Base-by-base conservation (phyloP, 1,140 invertebrate species). In the Trypoxylus dichotomus region DNA sequence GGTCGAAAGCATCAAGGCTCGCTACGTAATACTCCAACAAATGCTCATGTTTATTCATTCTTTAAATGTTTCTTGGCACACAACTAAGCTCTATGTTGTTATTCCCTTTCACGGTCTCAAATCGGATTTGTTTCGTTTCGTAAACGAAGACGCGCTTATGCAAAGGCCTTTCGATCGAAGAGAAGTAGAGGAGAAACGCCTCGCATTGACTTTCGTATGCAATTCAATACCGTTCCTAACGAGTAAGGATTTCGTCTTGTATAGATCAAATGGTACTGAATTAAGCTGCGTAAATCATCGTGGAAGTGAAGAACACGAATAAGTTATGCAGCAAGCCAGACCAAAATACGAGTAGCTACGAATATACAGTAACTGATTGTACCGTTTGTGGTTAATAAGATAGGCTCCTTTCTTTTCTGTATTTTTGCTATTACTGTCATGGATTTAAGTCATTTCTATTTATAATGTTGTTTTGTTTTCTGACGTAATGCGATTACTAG, bases 11-110 rank as follows among this genome's bases (percentile, higher is more conserved):
- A 63, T 63, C 21, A 27, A 63, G 21, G 21, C 25, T 19, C 19
- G 21, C 21, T 63, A 63, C 60, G 15, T 58, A 58, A 58, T 63
- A 63, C 60, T 63, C 60, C 21, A 63, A 24, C 60, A 63, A 63
- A 63, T 27, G 60, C 60, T 63, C 60, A 63, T 63, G 60, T 63
- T 63, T 63, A 63, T 63, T 63, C 60, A 63, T 63, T 63, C 25
- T 11, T 63, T 19, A 63, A 63, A 63, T 63, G 15, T 27, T 63
- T 27, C 25, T 63, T 27, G 60, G 24, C 60, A 27, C 60, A 63
- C 60, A 63, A 24, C 60, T 63, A 63, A 19, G 21, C 60, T 58
- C 21, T 27, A 5, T 24, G 60, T 27, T 27, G 60, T 63, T 63
- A 19, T 27, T 27, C 24, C 25, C 21, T 63, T 63, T 63, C 60